Base-by-base conservation (phyloP, 2,888 invertebrate genomes). In the Eretmocerus hayati region DNA sequence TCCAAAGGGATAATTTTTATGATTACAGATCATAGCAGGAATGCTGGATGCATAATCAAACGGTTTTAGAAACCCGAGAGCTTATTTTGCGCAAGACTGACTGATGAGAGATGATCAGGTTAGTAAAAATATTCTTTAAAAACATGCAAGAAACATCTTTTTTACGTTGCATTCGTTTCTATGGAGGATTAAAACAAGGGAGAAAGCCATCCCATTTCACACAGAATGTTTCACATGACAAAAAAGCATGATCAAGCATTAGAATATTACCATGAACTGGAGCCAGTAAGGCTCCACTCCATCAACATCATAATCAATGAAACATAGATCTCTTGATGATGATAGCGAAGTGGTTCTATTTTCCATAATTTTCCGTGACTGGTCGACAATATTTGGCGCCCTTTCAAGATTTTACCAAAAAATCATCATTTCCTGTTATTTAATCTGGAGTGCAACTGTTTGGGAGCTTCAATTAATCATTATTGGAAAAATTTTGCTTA, bases 401-500 rank as follows among this genome's bases (percentile, higher is more conserved):
- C 48, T 48, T 46, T 40, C 39, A 37, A 44, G 13, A 48, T 37
- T 20, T 37, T 32, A 32, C 33, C 13, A 22, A 19, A 20, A 19
- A 39, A 18, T 22, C 9, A 18, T 16, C n/a, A 21, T 23, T 23
- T 44, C 9, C 18, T 23, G 26, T 15, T 11, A 33, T 35, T 31
- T 5, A 16, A 22, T 33, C 22, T 36, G 40, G 1, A 46, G 13
- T n/a, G n/a, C n/a, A n/a, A n/a, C n/a, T n/a, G n/a, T n/a, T n/a
- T n/a, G n/a, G n/a, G n/a, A n/a, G n/a, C n/a, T n/a, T n/a, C n/a
- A n/a, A 3, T 33, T 31, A 16, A 31, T 19, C 5, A 16, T 20
- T 5, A 31, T 20, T 18, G 23, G 15, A 33, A n/a, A 21, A 20
- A 18, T 39, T 21, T 19, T 20, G 60, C 69, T 65, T 57, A 71